Evolutionary conservation across 2,113 vertebrate genomes (phyloP), one percentile per base, ranked within the genome.

Genomic region (Colius striatus): DNA sequence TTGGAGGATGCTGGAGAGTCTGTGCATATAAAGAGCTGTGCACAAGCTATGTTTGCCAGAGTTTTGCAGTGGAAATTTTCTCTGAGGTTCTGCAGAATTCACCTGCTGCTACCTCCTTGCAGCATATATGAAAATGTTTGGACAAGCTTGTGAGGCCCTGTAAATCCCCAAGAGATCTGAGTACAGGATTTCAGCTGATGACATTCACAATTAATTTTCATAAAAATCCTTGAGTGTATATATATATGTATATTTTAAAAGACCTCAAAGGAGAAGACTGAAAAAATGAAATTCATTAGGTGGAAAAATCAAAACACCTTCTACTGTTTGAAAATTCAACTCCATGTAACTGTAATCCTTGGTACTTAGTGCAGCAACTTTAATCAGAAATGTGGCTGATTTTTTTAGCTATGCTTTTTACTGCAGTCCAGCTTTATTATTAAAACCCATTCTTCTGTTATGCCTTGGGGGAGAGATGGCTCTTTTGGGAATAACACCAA

Each of bases 91-190:
- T 95, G 78, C 61, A 50, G 73, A 75, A 61, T 68, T 92, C 50
- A 29, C 26, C n/a, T 92, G 81, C 78, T 96, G 57, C 0, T 4
- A 95, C 71, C 90, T 91, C 50, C 55, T 85, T 92, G 58, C 61
- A 94, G 43, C 90, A 93, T 93, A 96, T 62, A 89, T 80, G 78
- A 75, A 90, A 63, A 79, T 87, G 47, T 92, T 94, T 23, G 65
- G 51, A 74, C 89, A 36, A 94, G 81, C 43, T 77, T 88, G 50
- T 71, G 76, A 84, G 48, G 38, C 54, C 61, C 50, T 75, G 66
- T 78, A 81, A 89, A 94, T 86, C 53, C 68, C n/a, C 82, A 82
- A 51, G 94, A 77, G 80, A 91, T 45, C 91, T 96, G 62, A 19
- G 27, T 38, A 45, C 38, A 77, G 81, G 43, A 76, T 92, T 95